These are phyloP conservation scores for Mesoligia furuncula DNA, from an alignment of 2,888 invertebrate genomes.

Conservation along the genomic window DNA sequence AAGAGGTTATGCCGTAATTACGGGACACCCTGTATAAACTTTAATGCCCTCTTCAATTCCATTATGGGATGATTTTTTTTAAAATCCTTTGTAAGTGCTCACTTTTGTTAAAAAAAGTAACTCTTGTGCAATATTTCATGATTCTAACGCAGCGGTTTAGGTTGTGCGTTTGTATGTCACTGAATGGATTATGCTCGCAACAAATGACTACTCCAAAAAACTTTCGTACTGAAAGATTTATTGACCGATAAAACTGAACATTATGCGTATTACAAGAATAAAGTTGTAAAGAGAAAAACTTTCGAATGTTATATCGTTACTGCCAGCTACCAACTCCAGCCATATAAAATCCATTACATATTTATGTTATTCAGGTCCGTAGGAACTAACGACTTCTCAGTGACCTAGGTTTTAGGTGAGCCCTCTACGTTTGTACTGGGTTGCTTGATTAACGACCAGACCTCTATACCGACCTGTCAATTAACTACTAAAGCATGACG, in stretches of 20 bases:
- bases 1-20: no score
- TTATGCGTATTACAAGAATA: background rate
- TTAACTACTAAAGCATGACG: conserved; percentile 9
- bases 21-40: no score
- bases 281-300: background rate
- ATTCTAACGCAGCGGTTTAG: background rate
- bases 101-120: background rate
- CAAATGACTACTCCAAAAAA: background rate
- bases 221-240: background rate
- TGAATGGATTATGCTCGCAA: background rate
- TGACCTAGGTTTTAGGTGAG: conserved; percentile 28
- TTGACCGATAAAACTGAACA: background rate
- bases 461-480: conserved; percentile 34
- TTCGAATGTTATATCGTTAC: background rate
- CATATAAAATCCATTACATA: conserved; percentile 14
- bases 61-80: background rate
- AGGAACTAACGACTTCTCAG: conserved; percentile 13
- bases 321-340: background rate
- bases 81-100: background rate
- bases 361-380: background rate
- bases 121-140: background rate
- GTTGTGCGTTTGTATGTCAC: background rate
- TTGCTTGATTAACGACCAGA: conserved; percentile 27
- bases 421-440: conserved; percentile 22
- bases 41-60: background rate